These are phyloP conservation scores for Trematocara stigmaticum DNA, from an alignment of 2,113 vertebrate species.

Conservation along the genomic window DNA sequence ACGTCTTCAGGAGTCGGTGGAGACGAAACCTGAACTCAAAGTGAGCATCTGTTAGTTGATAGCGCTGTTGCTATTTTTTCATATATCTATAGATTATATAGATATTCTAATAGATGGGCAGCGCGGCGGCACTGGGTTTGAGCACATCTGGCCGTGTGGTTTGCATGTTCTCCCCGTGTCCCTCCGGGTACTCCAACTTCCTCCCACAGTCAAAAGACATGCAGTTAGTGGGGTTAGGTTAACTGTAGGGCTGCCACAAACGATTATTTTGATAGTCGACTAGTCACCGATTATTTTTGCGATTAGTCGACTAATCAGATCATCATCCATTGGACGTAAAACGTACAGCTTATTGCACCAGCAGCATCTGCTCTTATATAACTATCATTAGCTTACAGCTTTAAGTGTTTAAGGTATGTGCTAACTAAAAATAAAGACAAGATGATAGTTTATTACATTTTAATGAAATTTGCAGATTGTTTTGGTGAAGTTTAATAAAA, in stretches of 20 bases:
- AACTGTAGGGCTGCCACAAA: not conserved
- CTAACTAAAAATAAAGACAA: too few relatives aligned
- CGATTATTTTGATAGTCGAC: too few relatives aligned
- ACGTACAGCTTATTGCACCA: too few relatives aligned
- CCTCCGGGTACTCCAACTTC: rapidly evolving
- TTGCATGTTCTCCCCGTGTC: not conserved
- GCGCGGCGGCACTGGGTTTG: not conserved
- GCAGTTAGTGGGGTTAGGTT: not conserved
- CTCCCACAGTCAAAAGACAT: not conserved
- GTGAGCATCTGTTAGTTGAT: not conserved
- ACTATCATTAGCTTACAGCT: too few relatives aligned
- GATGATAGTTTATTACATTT: too few relatives aligned
- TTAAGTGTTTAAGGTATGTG: too few relatives aligned
- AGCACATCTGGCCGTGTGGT: not conserved
- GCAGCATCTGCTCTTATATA: too few relatives aligned
- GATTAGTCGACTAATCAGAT: too few relatives aligned
- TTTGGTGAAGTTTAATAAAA: too few relatives aligned
- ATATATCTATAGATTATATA: not conserved
- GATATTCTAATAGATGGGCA: not conserved
- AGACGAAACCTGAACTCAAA: not conserved
- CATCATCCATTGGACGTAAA: too few relatives aligned
- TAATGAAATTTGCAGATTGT: too few relatives aligned
- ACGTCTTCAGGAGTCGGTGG: not conserved
- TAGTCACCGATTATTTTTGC: too few relatives aligned
- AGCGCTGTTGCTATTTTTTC: not conserved